Evolutionary conservation across 2,113 vertebrate genomes (phyloP).

Genomic region (Hemichromis elongatus): DNA sequence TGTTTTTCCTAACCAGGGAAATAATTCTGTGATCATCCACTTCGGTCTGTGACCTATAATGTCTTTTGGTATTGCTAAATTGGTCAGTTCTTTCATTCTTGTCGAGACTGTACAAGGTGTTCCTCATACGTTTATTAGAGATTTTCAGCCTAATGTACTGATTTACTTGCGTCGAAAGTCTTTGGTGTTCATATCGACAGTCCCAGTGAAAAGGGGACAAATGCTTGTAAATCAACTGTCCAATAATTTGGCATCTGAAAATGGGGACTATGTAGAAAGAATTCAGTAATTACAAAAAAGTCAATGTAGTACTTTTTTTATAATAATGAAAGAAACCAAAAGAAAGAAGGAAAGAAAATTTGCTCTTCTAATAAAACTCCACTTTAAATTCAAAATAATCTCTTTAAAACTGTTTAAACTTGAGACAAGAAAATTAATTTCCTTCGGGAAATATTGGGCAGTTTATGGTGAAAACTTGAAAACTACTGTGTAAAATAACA

Average conservation of each 20-base stretch:
- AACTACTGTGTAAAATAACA: not conserved
- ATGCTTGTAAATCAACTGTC: not conserved
- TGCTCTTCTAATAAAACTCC: not conserved
- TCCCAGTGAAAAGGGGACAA: not conserved
- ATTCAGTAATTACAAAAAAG: not conserved
- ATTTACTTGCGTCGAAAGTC: too few relatives aligned
- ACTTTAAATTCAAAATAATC: not conserved
- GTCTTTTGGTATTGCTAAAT: not conserved
- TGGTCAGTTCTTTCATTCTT: not conserved
- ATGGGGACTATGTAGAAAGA: not conserved
- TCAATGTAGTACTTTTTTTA: not conserved
- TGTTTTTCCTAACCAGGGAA: not conserved
- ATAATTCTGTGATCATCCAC: not conserved
- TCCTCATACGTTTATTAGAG: not conserved
- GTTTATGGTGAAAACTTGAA: not conserved
- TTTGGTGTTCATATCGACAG: too few relatives aligned
- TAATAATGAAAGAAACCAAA: not conserved
- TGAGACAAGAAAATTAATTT: not conserved
- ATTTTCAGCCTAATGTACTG: not conserved
- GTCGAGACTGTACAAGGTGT: not conserved
- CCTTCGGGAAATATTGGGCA: not conserved
- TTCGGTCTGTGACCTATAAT: not conserved
- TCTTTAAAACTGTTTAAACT: not conserved
- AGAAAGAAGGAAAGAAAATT: not conserved
- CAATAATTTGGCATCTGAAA: not conserved